These are phyloP conservation scores for Meles meles DNA, from an alignment of 2,113 vertebrate genomes.

Conservation along the genomic window DNA sequence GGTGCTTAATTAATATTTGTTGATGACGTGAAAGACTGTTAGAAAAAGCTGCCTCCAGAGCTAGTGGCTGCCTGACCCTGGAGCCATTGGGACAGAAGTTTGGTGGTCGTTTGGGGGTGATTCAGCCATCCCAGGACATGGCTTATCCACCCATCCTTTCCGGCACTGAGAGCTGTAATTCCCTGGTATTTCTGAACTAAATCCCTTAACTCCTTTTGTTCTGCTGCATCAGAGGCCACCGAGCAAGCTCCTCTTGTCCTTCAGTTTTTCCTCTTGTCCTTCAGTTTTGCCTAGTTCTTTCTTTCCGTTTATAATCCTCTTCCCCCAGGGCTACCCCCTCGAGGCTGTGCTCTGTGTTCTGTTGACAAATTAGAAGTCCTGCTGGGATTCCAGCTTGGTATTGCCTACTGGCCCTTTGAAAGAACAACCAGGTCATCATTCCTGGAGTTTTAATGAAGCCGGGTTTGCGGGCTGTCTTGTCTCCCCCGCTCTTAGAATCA, in stretches of 20 bases:
- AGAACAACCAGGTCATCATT: not conserved
- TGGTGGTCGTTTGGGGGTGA: not conserved
- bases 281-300: not conserved
- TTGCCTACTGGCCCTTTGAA: not conserved
- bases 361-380: not conserved
- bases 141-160: not conserved
- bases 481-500: not conserved
- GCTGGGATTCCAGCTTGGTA: not conserved
- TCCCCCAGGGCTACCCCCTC: not conserved
- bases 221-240: not conserved
- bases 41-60: not conserved
- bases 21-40: not conserved
- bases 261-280: not conserved
- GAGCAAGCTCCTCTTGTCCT: not conserved
- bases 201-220: not conserved
- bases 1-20: not conserved
- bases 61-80: not conserved
- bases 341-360: not conserved
- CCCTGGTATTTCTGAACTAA: not conserved
- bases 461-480: not conserved
- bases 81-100: not conserved
- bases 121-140: rapidly evolving
- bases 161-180: not conserved
- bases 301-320: not conserved
- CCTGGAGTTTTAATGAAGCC: not conserved